Base-by-base conservation (phyloP, 2,888 invertebrate species). In the Drosophila glabriapex region DNA sequence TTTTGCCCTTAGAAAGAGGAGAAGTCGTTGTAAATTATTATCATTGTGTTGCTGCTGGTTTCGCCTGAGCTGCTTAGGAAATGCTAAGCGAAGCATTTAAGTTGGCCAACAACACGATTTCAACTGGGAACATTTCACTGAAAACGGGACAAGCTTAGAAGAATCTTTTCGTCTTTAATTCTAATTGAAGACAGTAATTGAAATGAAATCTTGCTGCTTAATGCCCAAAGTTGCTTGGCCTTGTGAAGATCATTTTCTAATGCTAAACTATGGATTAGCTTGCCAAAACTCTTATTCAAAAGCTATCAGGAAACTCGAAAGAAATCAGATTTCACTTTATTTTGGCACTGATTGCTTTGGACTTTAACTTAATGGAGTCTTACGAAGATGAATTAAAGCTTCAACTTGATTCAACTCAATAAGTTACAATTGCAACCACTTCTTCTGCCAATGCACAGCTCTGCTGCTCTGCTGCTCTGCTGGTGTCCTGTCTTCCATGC, bases 1-100 rank as follows among this genome's bases (percentile, higher is more conserved):
- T 73, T 73, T 73, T 67, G 9, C 41, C 14, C 25, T 29, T 16
- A 25, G 35, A 37, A 52, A 28, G 41, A 31, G 28, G 12, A 53
- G 37, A 56, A 59, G 55, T 55, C 39, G 43, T 41, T 56, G 60
- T 16, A 12, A 52, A 39, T 64, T 71, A 37, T 46, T 10, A 14
- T 28, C 61, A 43, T 46, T 46, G 49, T 49, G 66, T 53, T 52
- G 43, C 54, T 35, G 28, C 33, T 19, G 58, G 28, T 33, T 19
- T 35, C 25, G 29, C n/a, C 14, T 37, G 14, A 46, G 41, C 39
- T 62, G 61, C 41, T 52, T 49, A 39, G 58, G 6, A 63, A 43
- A 50, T 46, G 55, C 31, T 56, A 52, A 54, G 16, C 19, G 43
- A 56, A 31, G 22, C 54, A 53, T n/a, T 29, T 37, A 39, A 37